phyloP scores from a whole-genome alignment of 2,888 invertebrate genomes.

The Cabera pusaria region DNA sequence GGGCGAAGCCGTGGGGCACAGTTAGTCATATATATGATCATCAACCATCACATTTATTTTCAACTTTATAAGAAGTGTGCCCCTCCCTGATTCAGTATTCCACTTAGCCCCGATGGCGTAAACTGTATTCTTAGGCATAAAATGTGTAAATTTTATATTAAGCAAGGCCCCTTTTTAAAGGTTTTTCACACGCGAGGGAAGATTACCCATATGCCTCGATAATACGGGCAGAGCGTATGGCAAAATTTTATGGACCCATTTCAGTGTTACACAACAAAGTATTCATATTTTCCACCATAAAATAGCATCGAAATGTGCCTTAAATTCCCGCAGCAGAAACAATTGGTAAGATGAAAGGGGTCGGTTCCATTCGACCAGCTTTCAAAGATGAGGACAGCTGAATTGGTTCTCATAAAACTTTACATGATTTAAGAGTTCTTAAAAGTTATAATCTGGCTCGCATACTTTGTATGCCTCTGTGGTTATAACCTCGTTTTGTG shows the following conservation, averaged over 20 bases:
- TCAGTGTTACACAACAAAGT: conserved; percentile 39
- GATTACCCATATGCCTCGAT: conserved; percentile 33
- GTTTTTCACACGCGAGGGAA: conserved; percentile 12
- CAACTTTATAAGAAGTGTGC: conserved; percentile 3
- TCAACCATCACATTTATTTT: too few relatives aligned
- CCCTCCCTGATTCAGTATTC: conserved; percentile 4
- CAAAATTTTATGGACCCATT: conserved; percentile 48
- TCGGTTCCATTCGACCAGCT: conserved; percentile 23
- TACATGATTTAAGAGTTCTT: conserved; percentile 22
- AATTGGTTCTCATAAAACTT: conserved; percentile 36
- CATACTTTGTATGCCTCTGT: conserved; percentile 4
- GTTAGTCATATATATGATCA: too few relatives aligned
- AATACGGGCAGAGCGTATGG: conserved; percentile 36
- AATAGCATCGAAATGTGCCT: conserved; percentile 21
- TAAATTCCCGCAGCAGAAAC: conserved; percentile 22
- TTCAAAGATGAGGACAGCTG: conserved; percentile 33
- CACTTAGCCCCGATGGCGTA: conserved; percentile 6
- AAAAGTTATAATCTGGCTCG: conserved; percentile 8
- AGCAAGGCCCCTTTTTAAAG: conserved; percentile 20
- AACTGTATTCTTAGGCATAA: conserved; percentile 17
- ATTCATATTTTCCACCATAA: conserved; percentile 43
- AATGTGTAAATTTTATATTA: conserved; percentile 21
- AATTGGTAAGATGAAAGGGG: conserved; percentile 31
- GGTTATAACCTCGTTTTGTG: neutral
- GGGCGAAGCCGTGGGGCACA: too few relatives aligned